These are phyloP conservation scores for Porites lutea DNA, from an alignment of 64 coral and sea anemone genomes.

Conservation along the genomic window DNA sequence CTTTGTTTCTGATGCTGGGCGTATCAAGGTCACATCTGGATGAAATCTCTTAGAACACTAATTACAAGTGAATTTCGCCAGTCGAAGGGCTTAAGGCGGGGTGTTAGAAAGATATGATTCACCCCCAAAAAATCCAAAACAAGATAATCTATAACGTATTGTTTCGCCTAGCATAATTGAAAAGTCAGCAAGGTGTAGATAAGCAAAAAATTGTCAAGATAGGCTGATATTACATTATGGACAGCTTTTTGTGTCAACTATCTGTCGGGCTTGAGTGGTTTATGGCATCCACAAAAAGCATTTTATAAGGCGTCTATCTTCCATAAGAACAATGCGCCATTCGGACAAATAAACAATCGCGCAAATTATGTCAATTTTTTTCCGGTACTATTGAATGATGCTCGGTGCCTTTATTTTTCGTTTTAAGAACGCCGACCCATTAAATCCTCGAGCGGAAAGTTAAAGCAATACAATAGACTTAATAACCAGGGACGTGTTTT, in stretches of 20 bases:
- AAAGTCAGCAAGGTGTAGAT: constrained; percentile 10
- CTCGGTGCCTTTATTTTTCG: constrained; percentile 15
- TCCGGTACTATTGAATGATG: constrained; percentile 50
- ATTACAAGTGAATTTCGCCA: constrained; percentile 33
- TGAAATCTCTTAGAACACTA: background rate
- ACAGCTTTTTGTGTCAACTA: constrained; percentile 35
- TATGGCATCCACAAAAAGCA: constrained; percentile 35
- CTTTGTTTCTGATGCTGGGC: background rate
- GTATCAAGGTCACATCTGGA: background rate
- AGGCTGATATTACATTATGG: constrained; percentile 34
- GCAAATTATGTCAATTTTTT: constrained; percentile 42
- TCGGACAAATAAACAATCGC: constrained; percentile 41
- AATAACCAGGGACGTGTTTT: constrained; percentile 1
- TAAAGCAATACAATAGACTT: constrained; percentile 3
- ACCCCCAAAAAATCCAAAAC: background rate
- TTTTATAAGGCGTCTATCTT: background rate
- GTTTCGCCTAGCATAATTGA: constrained; percentile 10
- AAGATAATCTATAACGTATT: constrained; percentile 21
- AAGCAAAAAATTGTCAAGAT: constrained; percentile 36
- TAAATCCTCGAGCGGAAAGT: constrained; percentile 36
- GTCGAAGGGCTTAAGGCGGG: background rate
- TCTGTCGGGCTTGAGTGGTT: constrained; percentile 35
- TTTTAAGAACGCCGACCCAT: constrained; percentile 45
- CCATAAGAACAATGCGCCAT: constrained; percentile 15
- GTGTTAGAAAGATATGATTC: constrained; percentile 29